Conservation (phyloP, 2,113 vertebrate genomes). For the Amphiprion percula region DNA sequence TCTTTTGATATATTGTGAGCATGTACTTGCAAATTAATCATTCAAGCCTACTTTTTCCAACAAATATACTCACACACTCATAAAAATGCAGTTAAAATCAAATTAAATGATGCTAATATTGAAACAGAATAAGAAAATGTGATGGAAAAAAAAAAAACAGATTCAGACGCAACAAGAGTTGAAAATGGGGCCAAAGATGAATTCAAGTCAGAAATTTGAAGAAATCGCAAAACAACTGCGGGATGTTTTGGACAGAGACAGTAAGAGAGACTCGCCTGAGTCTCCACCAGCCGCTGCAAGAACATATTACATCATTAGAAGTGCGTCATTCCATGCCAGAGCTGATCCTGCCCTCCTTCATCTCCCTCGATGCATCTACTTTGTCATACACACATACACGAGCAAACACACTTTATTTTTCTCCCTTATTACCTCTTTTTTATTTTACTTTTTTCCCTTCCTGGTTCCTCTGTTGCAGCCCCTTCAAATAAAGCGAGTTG, state of each 20-base stretch:
- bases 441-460: neutral
- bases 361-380: constrained; percentile 26
- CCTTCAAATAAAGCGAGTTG: constrained; percentile 31
- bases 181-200: neutral
- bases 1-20: no score
- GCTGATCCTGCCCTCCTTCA: constrained; percentile 45
- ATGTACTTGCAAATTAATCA: no score
- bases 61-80: no score
- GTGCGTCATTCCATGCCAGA: constrained; percentile 49
- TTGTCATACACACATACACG: constrained; percentile 28
- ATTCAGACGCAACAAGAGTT: neutral
- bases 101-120: no score
- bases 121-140: neutral
- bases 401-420: neutral
- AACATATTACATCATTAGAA: constrained; percentile 69
- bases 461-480: neutral
- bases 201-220: neutral
- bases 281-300: constrained; percentile 32
- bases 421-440: neutral
- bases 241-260: neutral
- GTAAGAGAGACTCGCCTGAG: constrained; percentile 9
- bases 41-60: no score
- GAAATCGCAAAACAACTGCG: neutral
- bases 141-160: neutral
- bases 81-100: no score